Conservation (phyloP, 2,113 vertebrate genomes). For the Myotis brandtii region DNA sequence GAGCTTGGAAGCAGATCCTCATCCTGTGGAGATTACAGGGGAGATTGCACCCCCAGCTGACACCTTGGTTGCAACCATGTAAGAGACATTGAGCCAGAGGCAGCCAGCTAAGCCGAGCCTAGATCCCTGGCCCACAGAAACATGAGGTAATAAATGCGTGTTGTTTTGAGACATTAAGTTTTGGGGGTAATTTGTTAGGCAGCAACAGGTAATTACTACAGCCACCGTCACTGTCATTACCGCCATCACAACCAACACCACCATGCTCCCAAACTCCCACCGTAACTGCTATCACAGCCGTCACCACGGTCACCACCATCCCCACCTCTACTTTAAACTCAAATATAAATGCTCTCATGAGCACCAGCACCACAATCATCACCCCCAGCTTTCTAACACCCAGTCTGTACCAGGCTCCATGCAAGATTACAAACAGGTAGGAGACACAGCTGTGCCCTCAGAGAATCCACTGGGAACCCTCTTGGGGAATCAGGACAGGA, state of each 20-base stretch:
- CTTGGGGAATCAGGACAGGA: neutral
- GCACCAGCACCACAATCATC: neutral
- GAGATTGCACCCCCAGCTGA: neutral
- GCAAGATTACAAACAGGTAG: neutral
- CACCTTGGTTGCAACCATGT: neutral
- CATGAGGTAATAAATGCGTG: neutral
- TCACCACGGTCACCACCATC: neutral
- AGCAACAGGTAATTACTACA: neutral
- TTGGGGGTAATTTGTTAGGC: neutral
- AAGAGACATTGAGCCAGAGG: slow-evolving; percentile 24
- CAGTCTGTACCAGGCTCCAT: neutral
- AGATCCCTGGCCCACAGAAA: neutral
- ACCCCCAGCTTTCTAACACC: neutral
- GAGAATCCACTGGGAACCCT: neutral
- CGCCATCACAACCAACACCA: neutral
- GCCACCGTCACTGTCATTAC: neutral
- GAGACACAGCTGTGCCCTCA: neutral
- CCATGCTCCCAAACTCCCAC: neutral
- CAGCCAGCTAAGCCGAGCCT: neutral
- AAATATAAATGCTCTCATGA: neutral
- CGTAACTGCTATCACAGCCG: neutral
- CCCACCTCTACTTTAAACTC: neutral
- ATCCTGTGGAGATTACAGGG: neutral
- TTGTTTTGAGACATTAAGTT: neutral
- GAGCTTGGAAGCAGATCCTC: neutral